These are phyloP conservation scores for Campoletis sonorensis DNA, from an alignment of 1,140 invertebrate species.

Conservation along the genomic window DNA sequence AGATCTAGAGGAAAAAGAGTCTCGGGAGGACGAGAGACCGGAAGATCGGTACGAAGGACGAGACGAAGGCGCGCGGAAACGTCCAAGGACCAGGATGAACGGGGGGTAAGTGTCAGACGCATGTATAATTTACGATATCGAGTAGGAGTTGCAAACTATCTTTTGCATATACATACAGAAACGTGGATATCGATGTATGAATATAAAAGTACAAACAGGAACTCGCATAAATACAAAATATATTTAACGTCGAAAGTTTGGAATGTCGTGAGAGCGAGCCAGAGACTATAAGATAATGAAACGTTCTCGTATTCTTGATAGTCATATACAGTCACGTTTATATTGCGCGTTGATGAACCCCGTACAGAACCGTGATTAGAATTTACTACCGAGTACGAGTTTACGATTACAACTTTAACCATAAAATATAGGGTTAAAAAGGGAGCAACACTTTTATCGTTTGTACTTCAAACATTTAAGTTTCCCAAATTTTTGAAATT, in stretches of 20 bases:
- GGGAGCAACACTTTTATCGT: too few species aligned
- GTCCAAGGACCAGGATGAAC: slow-evolving; percentile 33
- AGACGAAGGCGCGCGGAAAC: slow-evolving; percentile 27
- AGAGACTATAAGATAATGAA: slow-evolving; percentile 26
- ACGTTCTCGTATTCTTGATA: slow-evolving; percentile 12
- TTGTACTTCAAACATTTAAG: too few species aligned
- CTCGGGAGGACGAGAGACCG: slow-evolving; percentile 22
- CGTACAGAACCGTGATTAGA: slow-evolving; percentile 19
- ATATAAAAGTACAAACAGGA: not conserved
- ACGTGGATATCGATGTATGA: not conserved
- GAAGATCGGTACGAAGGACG: slow-evolving; percentile 41
- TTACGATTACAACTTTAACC: not conserved
- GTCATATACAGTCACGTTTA: not conserved
- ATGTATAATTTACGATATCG: slow-evolving; percentile 38
- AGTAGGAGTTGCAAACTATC: slow-evolving; percentile 30
- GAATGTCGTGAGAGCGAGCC: slow-evolving; percentile 3
- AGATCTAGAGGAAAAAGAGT: slow-evolving; percentile 2
- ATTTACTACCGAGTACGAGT: slow-evolving; percentile 15
- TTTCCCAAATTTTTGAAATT: too few species aligned
- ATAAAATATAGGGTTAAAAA: too few species aligned
- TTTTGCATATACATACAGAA: not conserved
- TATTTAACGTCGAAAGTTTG: not conserved
- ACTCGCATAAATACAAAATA: not conserved
- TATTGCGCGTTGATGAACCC: slow-evolving; percentile 23
- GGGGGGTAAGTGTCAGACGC: slow-evolving; percentile 39